Conservation (phyloP, 2,113 vertebrate species). For the Anoplopoma fimbria region DNA sequence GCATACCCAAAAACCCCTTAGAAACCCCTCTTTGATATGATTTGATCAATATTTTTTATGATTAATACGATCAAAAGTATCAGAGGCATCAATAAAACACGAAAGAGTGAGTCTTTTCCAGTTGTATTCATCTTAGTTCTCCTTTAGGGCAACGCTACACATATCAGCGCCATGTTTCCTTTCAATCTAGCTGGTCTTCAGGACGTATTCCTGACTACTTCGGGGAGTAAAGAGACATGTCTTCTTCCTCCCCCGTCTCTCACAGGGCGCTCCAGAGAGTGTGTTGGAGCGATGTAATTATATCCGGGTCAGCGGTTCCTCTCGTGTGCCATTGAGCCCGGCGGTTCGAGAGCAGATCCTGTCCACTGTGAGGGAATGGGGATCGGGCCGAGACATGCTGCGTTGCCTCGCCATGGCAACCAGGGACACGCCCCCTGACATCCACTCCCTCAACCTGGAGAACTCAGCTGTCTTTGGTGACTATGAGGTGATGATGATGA, state of each 20-base stretch:
- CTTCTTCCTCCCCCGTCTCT: neutral
- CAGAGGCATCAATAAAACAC: too few relatives aligned
- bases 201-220: neutral
- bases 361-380: conserved; percentile 81
- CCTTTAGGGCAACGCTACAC: neutral
- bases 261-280: conserved; percentile 84
- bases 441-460: conserved; percentile 81
- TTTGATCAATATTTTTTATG: neutral
- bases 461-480: conserved; percentile 74
- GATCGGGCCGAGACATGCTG: conserved; percentile 82
- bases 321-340: conserved; percentile 73
- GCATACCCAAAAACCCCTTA: neutral
- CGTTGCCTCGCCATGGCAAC: conserved; percentile 87
- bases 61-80: neutral
- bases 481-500: conserved; percentile 79
- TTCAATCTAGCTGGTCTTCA: neutral
- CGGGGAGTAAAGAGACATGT: neutral
- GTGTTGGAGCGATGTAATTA: conserved; percentile 82
- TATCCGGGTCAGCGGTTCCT: conserved; percentile 73
- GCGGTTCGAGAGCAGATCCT: conserved; percentile 79
- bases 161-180: neutral
- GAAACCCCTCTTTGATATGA: neutral
- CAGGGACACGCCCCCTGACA: conserved; percentile 80
- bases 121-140: neutral
- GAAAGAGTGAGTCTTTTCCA: too few relatives aligned